These are phyloP conservation scores for Phaedon cochleariae DNA, from an alignment of 2,888 invertebrate species.

Conservation along the genomic window DNA sequence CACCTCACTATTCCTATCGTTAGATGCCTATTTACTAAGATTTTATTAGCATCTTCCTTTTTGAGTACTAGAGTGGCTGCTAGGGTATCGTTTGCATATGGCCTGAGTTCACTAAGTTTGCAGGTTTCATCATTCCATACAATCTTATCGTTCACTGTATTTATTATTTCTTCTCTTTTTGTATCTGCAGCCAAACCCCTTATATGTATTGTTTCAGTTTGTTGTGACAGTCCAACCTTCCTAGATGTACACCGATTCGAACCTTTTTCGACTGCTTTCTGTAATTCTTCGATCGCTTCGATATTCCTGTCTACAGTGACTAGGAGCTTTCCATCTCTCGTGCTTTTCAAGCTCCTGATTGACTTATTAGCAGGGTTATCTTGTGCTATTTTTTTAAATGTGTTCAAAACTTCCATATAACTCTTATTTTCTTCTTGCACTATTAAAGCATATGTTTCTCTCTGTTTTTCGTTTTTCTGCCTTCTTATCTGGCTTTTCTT, in stretches of 20 bases:
- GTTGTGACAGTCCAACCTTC: background rate
- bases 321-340: slow-evolving; percentile 8
- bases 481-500: too few species aligned
- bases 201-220: background rate
- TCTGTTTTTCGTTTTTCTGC: background rate
- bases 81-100: background rate
- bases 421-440: background rate
- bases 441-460: background rate
- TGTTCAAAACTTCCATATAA: background rate
- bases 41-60: background rate
- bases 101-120: background rate
- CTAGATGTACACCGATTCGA: background rate
- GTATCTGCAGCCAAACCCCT: slow-evolving; percentile 5
- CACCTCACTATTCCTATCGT: background rate
- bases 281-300: background rate
- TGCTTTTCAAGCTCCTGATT: slow-evolving; percentile 8
- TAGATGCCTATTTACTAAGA: background rate
- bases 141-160: background rate
- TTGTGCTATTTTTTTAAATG: background rate
- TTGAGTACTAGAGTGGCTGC: background rate
- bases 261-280: background rate
- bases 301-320: background rate
- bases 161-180: background rate
- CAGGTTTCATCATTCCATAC: background rate
- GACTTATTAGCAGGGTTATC: background rate